Evolutionary conservation across 2,797 vertebrate genomes (phyloP).

Genomic region (Ataeniobius toweri): DNA sequence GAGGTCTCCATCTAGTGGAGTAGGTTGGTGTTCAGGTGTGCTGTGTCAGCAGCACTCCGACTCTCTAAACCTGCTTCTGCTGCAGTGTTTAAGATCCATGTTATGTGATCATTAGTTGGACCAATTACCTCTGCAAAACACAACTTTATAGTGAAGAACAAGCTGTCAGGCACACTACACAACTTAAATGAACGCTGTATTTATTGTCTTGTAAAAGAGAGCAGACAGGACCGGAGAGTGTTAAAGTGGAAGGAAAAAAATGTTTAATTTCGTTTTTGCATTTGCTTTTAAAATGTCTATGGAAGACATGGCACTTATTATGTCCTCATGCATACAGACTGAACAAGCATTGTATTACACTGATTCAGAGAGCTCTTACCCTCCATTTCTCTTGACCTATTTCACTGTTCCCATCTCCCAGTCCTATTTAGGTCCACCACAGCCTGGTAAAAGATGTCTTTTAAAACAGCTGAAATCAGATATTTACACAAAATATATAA

Average conservation of each 20-base stretch:
- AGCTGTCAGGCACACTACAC: conserved; percentile 63
- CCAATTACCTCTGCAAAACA: conserved; percentile 56
- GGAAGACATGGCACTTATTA: not conserved
- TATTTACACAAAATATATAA: conserved; percentile 10
- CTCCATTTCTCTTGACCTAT: conserved; percentile 70
- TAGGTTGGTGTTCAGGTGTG: conserved; percentile 68
- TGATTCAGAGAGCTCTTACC: conserved; percentile 42
- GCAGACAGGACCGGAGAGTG: conserved; percentile 5
- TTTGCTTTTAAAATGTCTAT: not conserved
- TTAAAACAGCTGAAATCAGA: conserved; percentile 4
- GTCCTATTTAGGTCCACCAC: conserved; percentile 70
- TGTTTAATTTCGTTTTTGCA: not conserved
- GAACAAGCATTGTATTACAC: conserved; percentile 33
- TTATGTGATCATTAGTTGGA: conserved; percentile 61
- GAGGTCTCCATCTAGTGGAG: conserved; percentile 63
- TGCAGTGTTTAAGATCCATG: conserved; percentile 47
- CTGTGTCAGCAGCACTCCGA: conserved; percentile 75
- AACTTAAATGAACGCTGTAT: conserved; percentile 47
- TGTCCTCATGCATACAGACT: conserved; percentile 15
- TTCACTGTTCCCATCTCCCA: conserved; percentile 68
- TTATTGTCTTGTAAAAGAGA: conserved; percentile 35
- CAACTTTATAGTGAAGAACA: conserved; percentile 47
- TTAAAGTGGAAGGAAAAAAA: not conserved
- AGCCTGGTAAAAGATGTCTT: conserved; percentile 36
- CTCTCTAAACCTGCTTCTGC: conserved; percentile 45